phyloP scores from a whole-genome alignment of 2,888 invertebrate species.

The Andrena praecox region DNA sequence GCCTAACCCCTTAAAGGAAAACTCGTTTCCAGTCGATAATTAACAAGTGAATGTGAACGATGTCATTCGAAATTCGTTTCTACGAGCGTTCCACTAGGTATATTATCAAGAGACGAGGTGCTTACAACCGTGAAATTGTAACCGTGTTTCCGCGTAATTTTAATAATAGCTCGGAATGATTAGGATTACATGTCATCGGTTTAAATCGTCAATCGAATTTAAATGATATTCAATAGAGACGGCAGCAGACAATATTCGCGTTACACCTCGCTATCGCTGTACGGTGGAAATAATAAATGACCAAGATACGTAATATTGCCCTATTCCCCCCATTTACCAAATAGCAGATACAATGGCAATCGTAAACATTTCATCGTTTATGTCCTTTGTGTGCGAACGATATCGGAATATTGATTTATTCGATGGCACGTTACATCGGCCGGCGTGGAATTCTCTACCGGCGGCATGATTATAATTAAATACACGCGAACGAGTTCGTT shows the following conservation, averaged over 20 bases:
- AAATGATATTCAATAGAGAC: constrained; percentile 48
- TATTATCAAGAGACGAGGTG: background rate
- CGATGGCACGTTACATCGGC: constrained; percentile 30
- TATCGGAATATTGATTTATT: constrained; percentile 59
- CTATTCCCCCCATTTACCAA: constrained; percentile 55
- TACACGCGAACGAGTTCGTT: constrained; percentile 36
- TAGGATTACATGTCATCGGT: constrained; percentile 38
- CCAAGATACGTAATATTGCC: constrained; percentile 52
- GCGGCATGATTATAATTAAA: constrained; percentile 55
- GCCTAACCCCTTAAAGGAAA: background rate
- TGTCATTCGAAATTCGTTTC: background rate
- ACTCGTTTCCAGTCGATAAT: background rate
- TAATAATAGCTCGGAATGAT: constrained; percentile 35
- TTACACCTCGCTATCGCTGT: constrained; percentile 38
- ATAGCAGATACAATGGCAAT: constrained; percentile 53
- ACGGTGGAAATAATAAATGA: constrained; percentile 54
- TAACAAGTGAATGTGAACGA: background rate
- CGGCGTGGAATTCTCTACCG: background rate
- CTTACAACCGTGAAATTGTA: constrained; percentile 15
- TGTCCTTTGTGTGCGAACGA: constrained; percentile 50
- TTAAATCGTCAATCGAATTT: constrained; percentile 42
- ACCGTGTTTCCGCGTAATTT: constrained; percentile 15
- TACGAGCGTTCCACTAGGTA: background rate
- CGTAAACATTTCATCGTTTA: constrained; percentile 50
- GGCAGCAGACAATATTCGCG: constrained; percentile 11